Evolutionary conservation across 2,113 vertebrate genomes (phyloP), one percentile per base, ranked within the genome.

Genomic region (Rafetus swinhoei): DNA sequence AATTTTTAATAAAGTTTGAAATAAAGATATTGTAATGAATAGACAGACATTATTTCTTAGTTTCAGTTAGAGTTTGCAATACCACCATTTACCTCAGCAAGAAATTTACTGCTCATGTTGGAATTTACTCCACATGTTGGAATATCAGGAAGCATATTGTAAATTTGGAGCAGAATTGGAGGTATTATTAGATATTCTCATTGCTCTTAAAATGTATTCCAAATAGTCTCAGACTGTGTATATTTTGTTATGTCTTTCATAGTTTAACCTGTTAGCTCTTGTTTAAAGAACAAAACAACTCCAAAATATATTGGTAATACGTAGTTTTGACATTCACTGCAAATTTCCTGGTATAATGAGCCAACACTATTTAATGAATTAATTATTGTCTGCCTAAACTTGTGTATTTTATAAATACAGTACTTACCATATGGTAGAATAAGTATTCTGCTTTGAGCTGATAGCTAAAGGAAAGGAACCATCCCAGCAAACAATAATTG

Each of bases 261-360:
- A 82, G 91, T 93, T 56, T 91, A 89, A 95, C 84, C 76, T 88
- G 79, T 93, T 85, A 89, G 39, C 21, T 25, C 29, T 92, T 13
- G 79, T 94, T 95, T 62, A 81, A 90, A 83, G 69, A 83, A n/a
- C 14, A 90, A 55, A 50, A 79, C 50, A 53, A 93, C 93, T 95
- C 84, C 83, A 74, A 88, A 87, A 90, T 85, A 86, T 81, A 93
- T 22, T 85, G 55, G n/a, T 90, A 87, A 80, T 74, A 86, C 53
- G 19, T 77, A 82, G 59, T 84, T 77, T 25, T 87, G 89, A 86
- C 24, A 74, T 84, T 81, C 87, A 62, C 84, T 86, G 86, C 60
- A 13, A 24, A 82, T 88, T 95, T 97, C 93, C 92, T 56, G 56
- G 79, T 94, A 85, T 94, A 93, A 86, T 89, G 85, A 93, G 81